A percentile compares a stretch with the other conserved stretches of the same genome.
Evolutionary conservation across 2,888 invertebrate genomes (phyloP).

Genomic region (Synanthedon andrenaeformis): DNA sequence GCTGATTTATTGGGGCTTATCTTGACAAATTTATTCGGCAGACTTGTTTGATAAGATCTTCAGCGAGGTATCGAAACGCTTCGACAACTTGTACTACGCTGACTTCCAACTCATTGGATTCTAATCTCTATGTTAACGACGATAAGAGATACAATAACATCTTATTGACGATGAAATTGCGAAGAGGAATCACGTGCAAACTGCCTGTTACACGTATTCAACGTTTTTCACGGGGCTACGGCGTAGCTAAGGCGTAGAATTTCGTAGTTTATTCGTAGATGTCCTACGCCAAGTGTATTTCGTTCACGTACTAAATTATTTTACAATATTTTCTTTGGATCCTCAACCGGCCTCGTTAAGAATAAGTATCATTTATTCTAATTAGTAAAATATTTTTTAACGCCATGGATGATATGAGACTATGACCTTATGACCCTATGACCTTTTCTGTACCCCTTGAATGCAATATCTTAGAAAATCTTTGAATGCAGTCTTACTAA

Average conservation of each 20-base stretch:
- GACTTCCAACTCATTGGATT: not conserved
- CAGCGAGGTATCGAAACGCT: slow-evolving; percentile 8
- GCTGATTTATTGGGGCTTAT: slow-evolving; percentile 44
- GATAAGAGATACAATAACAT: not conserved
- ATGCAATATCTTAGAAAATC: too few relatives aligned
- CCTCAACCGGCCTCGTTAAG: too few relatives aligned
- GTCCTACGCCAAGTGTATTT: not conserved
- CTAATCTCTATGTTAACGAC: not conserved
- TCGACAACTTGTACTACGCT: slow-evolving; percentile 3
- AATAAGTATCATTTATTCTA: too few relatives aligned
- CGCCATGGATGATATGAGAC: too few relatives aligned
- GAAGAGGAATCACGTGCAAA: not conserved
- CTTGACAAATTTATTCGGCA: slow-evolving; percentile 37
- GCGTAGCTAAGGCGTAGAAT: slow-evolving; percentile 4
- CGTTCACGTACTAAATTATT: too few relatives aligned
- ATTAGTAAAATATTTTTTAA: too few relatives aligned
- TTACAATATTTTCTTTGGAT: too few relatives aligned
- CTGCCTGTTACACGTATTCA: not conserved
- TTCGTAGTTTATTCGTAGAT: slow-evolving; percentile 3
- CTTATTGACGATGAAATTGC: not conserved
- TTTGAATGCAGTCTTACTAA: too few relatives aligned
- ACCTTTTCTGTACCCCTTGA: too few relatives aligned
- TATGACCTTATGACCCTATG: too few relatives aligned
- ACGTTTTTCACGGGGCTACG: slow-evolving; percentile 1
- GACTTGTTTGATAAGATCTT: slow-evolving; percentile 21